phyloP scores from a whole-genome alignment of 2,113 vertebrate genomes.

The Setophaga kirtlandii region DNA sequence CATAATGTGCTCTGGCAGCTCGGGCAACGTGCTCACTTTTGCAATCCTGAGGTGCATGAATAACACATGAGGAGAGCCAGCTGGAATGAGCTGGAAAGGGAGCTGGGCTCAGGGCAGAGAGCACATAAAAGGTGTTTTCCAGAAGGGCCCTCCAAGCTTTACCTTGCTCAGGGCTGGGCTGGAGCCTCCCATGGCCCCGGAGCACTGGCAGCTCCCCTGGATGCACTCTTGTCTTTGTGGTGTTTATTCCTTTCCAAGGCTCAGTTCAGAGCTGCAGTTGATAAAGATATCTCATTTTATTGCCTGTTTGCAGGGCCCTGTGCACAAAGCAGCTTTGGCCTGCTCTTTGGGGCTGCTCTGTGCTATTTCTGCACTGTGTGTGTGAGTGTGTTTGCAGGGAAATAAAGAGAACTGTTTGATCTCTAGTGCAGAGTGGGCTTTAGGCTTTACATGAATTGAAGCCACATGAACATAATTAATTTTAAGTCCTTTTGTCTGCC shows the following conservation, averaged over 20 bases:
- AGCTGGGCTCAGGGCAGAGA: background rate
- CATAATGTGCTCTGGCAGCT: background rate
- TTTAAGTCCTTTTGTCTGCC: background rate
- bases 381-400: background rate
- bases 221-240: rapidly evolving
- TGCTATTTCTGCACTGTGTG: rapidly evolving
- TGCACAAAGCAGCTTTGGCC: background rate
- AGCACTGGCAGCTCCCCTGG: background rate
- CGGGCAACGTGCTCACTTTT: background rate
- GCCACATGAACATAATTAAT: background rate
- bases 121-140: background rate
- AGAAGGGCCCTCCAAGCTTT: background rate
- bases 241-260: background rate
- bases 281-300: background rate
- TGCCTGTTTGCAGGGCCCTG: background rate
- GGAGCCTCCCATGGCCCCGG: rapidly evolving
- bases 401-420: rapidly evolving
- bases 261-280: rapidly evolving
- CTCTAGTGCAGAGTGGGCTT: background rate
- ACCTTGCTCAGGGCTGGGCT: rapidly evolving
- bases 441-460: background rate
- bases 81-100: background rate
- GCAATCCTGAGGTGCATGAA: background rate
- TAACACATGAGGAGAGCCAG: background rate
- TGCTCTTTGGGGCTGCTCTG: rapidly evolving